Conservation (phyloP, 2,797 vertebrate genomes). For the Alca torda region DNA sequence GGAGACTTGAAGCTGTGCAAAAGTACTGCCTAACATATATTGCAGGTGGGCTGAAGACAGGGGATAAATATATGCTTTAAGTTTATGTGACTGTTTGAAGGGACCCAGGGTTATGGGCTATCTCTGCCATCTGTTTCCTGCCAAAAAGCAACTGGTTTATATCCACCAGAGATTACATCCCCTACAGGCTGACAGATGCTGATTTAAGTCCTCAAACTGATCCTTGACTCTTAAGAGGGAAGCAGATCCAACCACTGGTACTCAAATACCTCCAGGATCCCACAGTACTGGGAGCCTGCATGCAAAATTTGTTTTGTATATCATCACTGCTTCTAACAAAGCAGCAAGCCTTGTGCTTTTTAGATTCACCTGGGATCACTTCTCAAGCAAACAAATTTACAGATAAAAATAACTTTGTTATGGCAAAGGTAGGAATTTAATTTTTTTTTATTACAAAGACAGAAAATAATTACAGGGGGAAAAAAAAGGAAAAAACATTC, state of each 20-base stretch:
- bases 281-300: not conserved
- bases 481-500: not conserved
- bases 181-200: conserved; percentile 20
- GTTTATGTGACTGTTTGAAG: not conserved
- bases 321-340: not conserved
- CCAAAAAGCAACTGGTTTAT: conserved; percentile 9
- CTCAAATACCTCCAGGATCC: not conserved
- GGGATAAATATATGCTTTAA: not conserved
- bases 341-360: not conserved
- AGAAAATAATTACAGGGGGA: not conserved
- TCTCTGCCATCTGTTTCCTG: conserved; percentile 38
- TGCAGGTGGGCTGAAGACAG: not conserved
- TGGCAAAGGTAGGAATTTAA: not conserved
- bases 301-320: not conserved
- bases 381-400: not conserved
- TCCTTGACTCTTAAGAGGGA: conserved; percentile 3
- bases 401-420: not conserved
- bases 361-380: not conserved
- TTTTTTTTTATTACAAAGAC: not conserved
- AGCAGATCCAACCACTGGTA: not conserved
- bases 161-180: not conserved
- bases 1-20: not conserved
- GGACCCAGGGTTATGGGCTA: not conserved
- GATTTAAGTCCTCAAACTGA: conserved; percentile 25
- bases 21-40: not conserved